These are phyloP conservation scores for Incurvaria masculella DNA, from an alignment of 2,888 invertebrate species.

Conservation along the genomic window DNA sequence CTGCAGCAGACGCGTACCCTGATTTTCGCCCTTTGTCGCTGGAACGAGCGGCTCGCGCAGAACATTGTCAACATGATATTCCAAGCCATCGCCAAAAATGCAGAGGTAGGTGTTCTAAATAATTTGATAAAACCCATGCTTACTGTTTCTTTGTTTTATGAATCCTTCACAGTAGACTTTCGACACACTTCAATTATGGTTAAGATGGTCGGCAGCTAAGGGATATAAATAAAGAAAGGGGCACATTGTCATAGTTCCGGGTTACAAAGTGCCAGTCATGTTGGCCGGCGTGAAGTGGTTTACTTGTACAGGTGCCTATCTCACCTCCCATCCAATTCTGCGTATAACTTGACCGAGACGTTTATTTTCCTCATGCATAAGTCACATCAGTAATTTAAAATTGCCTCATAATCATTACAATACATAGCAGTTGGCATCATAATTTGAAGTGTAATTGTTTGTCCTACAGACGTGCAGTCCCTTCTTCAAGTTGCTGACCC, in stretches of 20 bases:
- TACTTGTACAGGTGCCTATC: no score
- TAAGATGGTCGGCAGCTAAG: no score
- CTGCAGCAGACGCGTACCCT: conserved; percentile 88
- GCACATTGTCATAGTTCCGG: no score
- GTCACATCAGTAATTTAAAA: no score
- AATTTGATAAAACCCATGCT: no score
- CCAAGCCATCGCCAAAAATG: conserved; percentile 85
- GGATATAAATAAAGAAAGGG: no score
- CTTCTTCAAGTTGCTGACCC: conserved; percentile 87
- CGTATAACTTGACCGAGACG: no score
- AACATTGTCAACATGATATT: conserved; percentile 90
- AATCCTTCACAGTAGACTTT: neutral
- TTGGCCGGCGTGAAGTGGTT: no score
- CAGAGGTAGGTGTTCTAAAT: conserved; percentile 81
- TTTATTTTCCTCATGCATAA: no score
- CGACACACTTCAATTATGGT: neutral
- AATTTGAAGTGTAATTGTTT: conserved; percentile 2
- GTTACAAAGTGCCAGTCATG: no score
- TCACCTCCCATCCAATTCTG: no score
- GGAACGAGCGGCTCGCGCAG: conserved; percentile 86
- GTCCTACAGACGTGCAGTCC: conserved; percentile 71
- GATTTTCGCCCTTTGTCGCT: conserved; percentile 87
- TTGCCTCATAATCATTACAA: neutral
- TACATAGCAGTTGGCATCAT: conserved; percentile 7
- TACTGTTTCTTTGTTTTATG: neutral